A percentile compares a stretch with the other conserved stretches of the same genome.
phyloP scores from a whole-genome alignment of 2,797 vertebrate genomes.

The Silurus aristotelis region DNA sequence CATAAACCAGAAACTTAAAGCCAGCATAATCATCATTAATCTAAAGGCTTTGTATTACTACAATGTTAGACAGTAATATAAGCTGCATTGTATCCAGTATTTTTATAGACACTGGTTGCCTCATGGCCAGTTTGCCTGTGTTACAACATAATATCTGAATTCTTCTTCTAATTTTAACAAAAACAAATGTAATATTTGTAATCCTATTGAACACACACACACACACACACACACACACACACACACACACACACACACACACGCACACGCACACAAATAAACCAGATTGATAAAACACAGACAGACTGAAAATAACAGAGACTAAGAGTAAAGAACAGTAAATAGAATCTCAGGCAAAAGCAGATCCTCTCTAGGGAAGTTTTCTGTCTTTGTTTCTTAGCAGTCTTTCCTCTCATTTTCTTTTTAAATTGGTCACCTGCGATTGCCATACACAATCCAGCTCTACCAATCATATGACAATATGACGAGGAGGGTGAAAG shows the following conservation, averaged over 20 bases:
- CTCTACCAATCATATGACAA: background rate
- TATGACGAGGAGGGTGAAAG: background rate
- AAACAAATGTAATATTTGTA: background rate
- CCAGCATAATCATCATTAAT: conserved; percentile 11
- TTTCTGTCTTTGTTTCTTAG: background rate
- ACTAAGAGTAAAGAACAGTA: background rate
- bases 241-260: no score
- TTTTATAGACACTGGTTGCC: background rate
- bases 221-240: background rate
- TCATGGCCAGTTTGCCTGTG: background rate
- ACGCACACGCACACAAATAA: no score
- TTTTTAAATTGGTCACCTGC: background rate
- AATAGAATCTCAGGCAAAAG: conserved; percentile 8
- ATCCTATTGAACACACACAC: background rate
- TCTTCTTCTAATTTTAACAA: background rate
- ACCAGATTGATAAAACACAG: background rate
- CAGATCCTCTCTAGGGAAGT: conserved; percentile 36
- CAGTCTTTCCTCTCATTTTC: background rate
- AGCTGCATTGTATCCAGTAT: background rate
- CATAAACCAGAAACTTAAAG: conserved; percentile 23
- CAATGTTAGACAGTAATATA: background rate
- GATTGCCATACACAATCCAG: background rate
- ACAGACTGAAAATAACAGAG: background rate
- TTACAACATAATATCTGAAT: background rate
- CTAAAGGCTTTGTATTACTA: conserved; percentile 10